These are phyloP conservation scores for Tangara arthus DNA, from an alignment of 2,797 vertebrate species.

Conservation along the genomic window DNA sequence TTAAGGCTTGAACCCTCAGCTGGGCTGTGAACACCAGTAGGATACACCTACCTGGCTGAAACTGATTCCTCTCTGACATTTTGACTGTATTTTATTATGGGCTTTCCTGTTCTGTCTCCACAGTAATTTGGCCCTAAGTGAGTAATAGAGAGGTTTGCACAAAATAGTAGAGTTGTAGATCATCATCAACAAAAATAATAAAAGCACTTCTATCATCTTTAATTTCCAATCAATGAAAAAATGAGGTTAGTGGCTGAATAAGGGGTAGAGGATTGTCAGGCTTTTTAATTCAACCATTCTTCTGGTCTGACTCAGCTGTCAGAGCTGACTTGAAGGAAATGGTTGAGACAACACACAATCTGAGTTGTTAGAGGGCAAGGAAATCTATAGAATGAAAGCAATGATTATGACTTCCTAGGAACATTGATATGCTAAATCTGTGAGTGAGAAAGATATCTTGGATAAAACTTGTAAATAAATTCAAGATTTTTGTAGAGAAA, in stretches of 20 bases:
- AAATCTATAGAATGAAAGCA: constrained; percentile 67
- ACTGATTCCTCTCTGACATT: background rate
- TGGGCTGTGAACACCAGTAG: background rate
- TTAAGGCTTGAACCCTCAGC: background rate
- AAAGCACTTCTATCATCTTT: constrained; percentile 22
- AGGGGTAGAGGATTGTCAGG: constrained; percentile 19
- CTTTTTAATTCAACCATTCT: constrained; percentile 49
- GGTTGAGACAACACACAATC: constrained; percentile 55
- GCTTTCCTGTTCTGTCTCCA: background rate
- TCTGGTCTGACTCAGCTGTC: constrained; percentile 63
- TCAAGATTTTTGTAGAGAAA: constrained; percentile 2
- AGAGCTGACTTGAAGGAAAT: constrained; percentile 38
- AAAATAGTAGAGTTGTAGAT: background rate
- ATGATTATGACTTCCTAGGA: constrained; percentile 51
- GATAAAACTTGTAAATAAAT: constrained; percentile 27
- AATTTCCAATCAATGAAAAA: constrained; percentile 55
- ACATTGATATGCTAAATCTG: constrained; percentile 57
- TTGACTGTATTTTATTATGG: background rate
- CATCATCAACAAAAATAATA: background rate
- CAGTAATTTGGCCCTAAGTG: constrained; percentile 5
- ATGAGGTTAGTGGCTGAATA: constrained; percentile 48
- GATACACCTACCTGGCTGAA: background rate
- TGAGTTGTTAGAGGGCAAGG: constrained; percentile 54
- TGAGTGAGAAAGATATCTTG: background rate
- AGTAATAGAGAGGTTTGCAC: constrained; percentile 1